Percentiles rank a stretch among this genome's conserved stretches.
phyloP scores from a whole-genome alignment of 2,888 invertebrate genomes.

The Xestoiulus laeticollis region DNA sequence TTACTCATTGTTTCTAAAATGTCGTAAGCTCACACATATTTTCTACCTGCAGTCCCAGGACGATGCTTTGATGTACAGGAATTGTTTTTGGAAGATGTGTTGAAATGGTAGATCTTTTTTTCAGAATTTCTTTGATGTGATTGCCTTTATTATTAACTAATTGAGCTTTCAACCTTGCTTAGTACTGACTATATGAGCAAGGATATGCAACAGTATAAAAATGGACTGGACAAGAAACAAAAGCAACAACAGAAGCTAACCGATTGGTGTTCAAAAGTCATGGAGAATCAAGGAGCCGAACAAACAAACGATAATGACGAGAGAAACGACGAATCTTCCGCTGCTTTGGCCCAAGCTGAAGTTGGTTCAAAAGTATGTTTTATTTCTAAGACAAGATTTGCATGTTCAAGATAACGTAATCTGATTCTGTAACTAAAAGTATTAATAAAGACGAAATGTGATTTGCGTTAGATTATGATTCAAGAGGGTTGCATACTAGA shows the following conservation, averaged over 20 bases:
- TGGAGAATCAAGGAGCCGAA: not conserved
- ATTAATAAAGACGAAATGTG: no score
- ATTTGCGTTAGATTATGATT: no score
- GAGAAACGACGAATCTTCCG: not conserved
- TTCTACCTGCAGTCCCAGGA: constrained; percentile 72
- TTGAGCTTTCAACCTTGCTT: constrained; percentile 53
- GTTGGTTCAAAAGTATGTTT: not conserved
- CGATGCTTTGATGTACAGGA: constrained; percentile 78
- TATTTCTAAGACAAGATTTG: no score
- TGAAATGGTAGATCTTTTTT: constrained; percentile 66
- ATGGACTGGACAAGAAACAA: constrained; percentile 60
- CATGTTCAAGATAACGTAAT: no score
- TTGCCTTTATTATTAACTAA: not conserved
- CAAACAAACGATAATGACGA: not conserved
- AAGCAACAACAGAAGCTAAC: constrained; percentile 61
- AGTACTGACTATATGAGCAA: constrained; percentile 64
- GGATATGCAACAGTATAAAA: constrained; percentile 63
- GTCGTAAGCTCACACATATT: not conserved
- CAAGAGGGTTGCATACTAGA: no score
- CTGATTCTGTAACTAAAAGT: no score
- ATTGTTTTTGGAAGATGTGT: constrained; percentile 82
- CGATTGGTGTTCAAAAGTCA: constrained; percentile 60
- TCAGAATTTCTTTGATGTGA: not conserved
- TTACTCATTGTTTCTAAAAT: constrained; percentile 39
- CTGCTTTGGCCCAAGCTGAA: not conserved